A percentile compares a stretch with the other conserved stretches of the same genome.
Conservation (phyloP, 2,888 invertebrate species). For the Galeruca laticollis region DNA sequence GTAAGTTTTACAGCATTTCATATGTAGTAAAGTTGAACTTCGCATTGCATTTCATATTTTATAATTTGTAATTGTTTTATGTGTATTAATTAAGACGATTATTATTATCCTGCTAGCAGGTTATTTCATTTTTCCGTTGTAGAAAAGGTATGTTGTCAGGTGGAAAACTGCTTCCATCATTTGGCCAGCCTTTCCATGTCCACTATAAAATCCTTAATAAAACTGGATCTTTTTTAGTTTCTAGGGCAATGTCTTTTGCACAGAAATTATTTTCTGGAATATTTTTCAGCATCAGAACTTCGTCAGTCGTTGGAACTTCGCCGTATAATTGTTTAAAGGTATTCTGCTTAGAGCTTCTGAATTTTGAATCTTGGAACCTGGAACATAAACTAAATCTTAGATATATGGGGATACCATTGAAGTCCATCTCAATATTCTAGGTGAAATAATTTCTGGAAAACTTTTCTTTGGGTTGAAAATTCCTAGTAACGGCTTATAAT, state of each 20-base stretch:
- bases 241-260: neutral
- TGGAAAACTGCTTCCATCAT: too few species aligned
- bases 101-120: conserved; percentile 19
- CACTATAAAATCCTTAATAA: neutral
- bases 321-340: too few species aligned
- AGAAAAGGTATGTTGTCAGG: neutral
- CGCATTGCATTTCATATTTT: too few species aligned
- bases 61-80: too few species aligned
- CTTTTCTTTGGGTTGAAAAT: conserved; percentile 25
- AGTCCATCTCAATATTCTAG: conserved; percentile 12
- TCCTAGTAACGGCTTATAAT: too few species aligned
- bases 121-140: conserved; percentile 18
- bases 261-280: neutral
- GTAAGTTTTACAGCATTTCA: too few species aligned
- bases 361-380: neutral
- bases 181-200: conserved; percentile 19
- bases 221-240: conserved; percentile 10
- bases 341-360: neutral
- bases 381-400: neutral
- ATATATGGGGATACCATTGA: conserved; percentile 7
- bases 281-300: conserved; percentile 6
- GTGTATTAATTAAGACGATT: too few species aligned
- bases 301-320: neutral
- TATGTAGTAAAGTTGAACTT: too few species aligned
- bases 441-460: conserved; percentile 8